Base-by-base conservation (phyloP, 2,113 vertebrate genomes). In the Notarius lentiginosus region DNA sequence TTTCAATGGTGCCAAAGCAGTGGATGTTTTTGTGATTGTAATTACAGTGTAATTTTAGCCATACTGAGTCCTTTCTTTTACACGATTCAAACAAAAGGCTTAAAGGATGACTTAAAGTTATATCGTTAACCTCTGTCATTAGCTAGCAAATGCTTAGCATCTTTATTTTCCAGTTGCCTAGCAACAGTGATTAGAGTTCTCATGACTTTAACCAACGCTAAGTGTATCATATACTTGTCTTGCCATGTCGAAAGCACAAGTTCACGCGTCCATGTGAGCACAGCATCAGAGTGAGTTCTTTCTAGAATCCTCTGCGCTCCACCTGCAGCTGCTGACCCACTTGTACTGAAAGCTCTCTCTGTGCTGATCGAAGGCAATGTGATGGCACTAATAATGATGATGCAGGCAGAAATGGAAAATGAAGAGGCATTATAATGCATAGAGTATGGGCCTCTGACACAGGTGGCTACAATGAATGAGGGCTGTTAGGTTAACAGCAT, bases 301-400 rank as follows among this genome's bases (percentile, higher is more conserved):
- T 86, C 87, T 84, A 70, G 51, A 87, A 82, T 75, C 79, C 41
- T 82, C 87, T 82, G 79, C 20, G 60, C 79, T 66, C 47, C 53
- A 80, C 41, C 65, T 76, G 66, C 83, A 84, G 77, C 87, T 82
- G 87, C 68, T 86, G 87, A 68, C 84, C 87, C 84, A 88, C 27
- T 83, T 82, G 76, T 72, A 79, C 83, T 85, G 68, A 82, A 85
- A 73, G 53, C 49, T 80, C 58, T 58, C 76, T 81, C 79, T 56
- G 66, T 49, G 79, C 60, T 51, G 15, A 82, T 80, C 18, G 17
- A 82, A 60, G 1, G 55, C 63, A 66, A 82, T 82, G 79, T 61
- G 79, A 82, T 75, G 72, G 47, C 51, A 10, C 72, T 85, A 73
- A 82, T 82, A 76, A 85, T 41, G 68, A 75, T 47, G 55, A 56